Base-by-base conservation (phyloP, 2,888 invertebrate genomes). In the Drosophila anomelani region DNA sequence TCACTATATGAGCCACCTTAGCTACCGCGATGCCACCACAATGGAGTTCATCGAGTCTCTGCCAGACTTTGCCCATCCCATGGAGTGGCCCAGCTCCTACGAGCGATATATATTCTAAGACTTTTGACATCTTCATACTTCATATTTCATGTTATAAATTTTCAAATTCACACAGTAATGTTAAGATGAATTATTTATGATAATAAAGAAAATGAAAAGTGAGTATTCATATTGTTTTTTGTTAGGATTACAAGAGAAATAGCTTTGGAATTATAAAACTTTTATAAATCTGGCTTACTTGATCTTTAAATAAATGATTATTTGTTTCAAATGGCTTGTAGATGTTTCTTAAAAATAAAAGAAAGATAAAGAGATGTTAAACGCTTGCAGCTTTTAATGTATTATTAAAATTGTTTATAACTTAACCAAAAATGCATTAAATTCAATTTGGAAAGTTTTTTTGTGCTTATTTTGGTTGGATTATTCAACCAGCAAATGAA, bases 31-130 rank as follows among this genome's bases (percentile, higher is more conserved):
- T n/a, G 87, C 88, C 4, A 89, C 92, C 39, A 93, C 92, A 75
- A 75, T 90, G 46, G 77, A 91, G n/a, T 93, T 94, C 94, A 47
- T 66, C 38, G 29, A 23, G 34, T n/a, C 66, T 53, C 32, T 74
- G 78, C 89, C 26, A 87, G 92, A 76, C 93, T 94, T 73, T 55
- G 54, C 80, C 94, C 94, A 1, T 80, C 92, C 17, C 94, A 93
- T 93, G 88, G 92, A 93, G 49, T 94, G 93, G 93, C 91, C 94
- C 12, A 93, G 93, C 34, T 91, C 92, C 15, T 94, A 94, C 74
- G 90, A 93, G 76, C 78, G 91, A 58, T 91, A 80, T 68, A 83
- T 90, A 53, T 91, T 85, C 70, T 91, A 83, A 67, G 20, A 54
- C 20, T 13, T 29, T 12, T 17, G 3, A 20, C 4, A 3, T 23